phyloP scores from a whole-genome alignment of 2,888 invertebrate genomes.

The Drosophila mayaguana region DNA sequence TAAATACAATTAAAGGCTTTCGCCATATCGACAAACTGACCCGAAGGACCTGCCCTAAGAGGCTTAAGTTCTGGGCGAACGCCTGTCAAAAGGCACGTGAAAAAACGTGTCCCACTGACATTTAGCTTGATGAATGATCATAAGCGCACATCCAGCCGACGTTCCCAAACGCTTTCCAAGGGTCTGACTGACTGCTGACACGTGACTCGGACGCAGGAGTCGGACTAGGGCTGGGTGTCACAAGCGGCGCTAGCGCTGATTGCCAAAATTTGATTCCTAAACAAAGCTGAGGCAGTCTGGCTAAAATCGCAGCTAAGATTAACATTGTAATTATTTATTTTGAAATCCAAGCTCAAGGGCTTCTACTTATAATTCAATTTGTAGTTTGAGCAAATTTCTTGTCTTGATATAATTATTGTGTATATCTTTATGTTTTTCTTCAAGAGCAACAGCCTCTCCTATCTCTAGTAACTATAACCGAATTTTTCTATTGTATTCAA shows the following conservation, averaged over 20 bases:
- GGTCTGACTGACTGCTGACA: slow-evolving; percentile 74
- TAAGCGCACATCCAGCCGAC: slow-evolving; percentile 33
- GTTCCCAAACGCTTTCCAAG: slow-evolving; percentile 44
- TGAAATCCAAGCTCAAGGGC: no score
- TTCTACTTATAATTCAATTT: no score
- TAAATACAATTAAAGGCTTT: slow-evolving; percentile 74
- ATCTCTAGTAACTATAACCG: no score
- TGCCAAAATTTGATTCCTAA: slow-evolving; percentile 43
- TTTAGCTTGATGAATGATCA: slow-evolving; percentile 80
- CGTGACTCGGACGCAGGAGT: slow-evolving; percentile 55
- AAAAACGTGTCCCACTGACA: slow-evolving; percentile 77
- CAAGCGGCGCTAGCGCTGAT: slow-evolving; percentile 17
- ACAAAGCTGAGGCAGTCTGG: background rate
- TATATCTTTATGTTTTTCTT: no score
- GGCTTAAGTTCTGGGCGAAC: slow-evolving; percentile 67
- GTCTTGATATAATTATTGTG: no score
- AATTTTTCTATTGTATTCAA: no score
- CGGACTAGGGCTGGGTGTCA: slow-evolving; percentile 13
- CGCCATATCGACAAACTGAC: slow-evolving; percentile 34
- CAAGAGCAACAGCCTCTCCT: no score
- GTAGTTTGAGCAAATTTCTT: background rate
- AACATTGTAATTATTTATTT: background rate
- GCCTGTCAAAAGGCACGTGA: slow-evolving; percentile 77
- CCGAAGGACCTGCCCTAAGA: slow-evolving; percentile 69
- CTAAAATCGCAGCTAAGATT: background rate